These are phyloP conservation scores for Puma concolor DNA, from an alignment of 2,113 vertebrate genomes.

Conservation along the genomic window DNA sequence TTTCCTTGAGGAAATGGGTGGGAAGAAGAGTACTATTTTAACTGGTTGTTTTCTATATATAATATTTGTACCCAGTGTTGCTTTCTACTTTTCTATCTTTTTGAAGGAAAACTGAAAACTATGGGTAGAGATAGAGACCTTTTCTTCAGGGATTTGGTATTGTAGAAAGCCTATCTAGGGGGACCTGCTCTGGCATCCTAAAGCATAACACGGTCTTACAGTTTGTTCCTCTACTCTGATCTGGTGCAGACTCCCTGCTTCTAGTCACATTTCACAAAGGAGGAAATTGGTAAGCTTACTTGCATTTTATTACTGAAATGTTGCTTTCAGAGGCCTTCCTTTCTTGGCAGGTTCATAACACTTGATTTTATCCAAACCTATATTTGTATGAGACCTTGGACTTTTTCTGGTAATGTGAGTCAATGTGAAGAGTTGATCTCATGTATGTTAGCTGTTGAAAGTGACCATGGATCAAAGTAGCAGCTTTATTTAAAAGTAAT, in stretches of 20 bases:
- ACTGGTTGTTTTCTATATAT: constrained; percentile 63
- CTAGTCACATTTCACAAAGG: neutral
- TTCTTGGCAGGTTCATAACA: neutral
- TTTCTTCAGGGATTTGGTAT: neutral
- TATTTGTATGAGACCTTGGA: neutral
- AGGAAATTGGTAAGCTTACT: constrained; percentile 17
- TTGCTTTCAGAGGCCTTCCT: neutral
- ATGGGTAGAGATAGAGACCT: neutral
- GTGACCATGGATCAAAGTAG: neutral
- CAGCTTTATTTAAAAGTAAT: neutral
- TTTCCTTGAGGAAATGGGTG: constrained; percentile 77
- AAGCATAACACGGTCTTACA: neutral
- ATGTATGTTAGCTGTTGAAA: neutral
- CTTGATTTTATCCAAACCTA: neutral
- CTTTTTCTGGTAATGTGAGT: neutral
- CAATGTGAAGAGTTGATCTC: neutral
- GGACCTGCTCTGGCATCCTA: neutral
- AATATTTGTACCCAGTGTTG: constrained; percentile 29
- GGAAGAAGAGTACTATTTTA: constrained; percentile 74
- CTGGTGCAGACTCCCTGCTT: neutral
- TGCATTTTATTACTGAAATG: neutral
- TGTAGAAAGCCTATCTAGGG: neutral
- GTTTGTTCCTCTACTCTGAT: neutral
- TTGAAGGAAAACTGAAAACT: constrained; percentile 57
- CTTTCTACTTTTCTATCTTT: constrained; percentile 54